Percentiles rank a stretch among this genome's conserved stretches.
phyloP scores from a whole-genome alignment of 2,888 invertebrate genomes.

The Phasia obesa region DNA sequence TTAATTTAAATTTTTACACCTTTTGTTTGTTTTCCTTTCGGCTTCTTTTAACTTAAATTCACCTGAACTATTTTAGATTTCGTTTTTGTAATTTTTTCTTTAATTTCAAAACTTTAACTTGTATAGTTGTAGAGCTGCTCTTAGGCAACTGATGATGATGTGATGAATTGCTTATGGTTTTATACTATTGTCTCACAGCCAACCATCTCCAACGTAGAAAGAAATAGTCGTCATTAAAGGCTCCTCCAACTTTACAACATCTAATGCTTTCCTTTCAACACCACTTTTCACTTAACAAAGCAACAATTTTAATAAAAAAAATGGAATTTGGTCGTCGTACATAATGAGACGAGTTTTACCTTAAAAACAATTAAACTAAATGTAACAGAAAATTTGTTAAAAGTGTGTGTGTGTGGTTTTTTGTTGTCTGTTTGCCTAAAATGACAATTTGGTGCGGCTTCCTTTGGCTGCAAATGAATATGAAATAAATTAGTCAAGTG shows the following conservation, averaged over 20 bases:
- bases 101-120: conserved; percentile 16
- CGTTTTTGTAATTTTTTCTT: neutral
- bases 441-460: conserved; percentile 18
- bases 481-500: neutral
- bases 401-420: neutral
- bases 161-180: conserved; percentile 55
- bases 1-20: neutral
- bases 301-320: neutral
- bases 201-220: too few relatives aligned
- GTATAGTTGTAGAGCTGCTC: conserved; percentile 29
- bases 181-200: conserved; percentile 41
- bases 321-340: conserved; percentile 13
- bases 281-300: too few relatives aligned
- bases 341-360: neutral
- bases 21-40: neutral
- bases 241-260: neutral
- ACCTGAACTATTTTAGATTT: neutral
- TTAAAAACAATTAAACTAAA: neutral
- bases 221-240: too few relatives aligned
- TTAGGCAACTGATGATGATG: conserved; percentile 53
- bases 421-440: neutral
- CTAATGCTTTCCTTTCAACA: neutral
- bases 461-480: conserved; percentile 11
- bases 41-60: neutral
- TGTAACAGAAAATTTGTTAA: neutral